These are phyloP conservation scores for Pempheris klunzingeri DNA, from an alignment of 2,797 vertebrate species.

Conservation along the genomic window DNA sequence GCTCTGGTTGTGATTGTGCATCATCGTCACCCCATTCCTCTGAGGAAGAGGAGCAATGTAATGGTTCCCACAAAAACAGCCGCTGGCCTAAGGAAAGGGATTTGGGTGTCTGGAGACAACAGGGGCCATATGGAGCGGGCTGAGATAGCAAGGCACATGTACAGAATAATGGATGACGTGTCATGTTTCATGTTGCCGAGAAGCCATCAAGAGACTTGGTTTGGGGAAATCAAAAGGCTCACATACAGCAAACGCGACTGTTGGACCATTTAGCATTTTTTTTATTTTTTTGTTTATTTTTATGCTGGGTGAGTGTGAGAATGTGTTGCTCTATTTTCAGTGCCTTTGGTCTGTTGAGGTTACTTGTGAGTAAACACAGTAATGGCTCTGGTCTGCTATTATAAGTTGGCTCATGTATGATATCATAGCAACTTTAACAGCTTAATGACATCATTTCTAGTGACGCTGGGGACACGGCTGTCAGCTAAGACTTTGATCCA, in stretches of 20 bases:
- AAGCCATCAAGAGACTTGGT: slow-evolving; percentile 87
- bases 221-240: slow-evolving; percentile 88
- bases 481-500: not conserved
- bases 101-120: slow-evolving; percentile 89
- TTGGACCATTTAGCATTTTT: slow-evolving; percentile 81
- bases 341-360: slow-evolving; percentile 35
- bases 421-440: slow-evolving; percentile 12
- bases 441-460: slow-evolving; percentile 18
- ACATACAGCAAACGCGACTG: slow-evolving; percentile 83
- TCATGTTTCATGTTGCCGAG: slow-evolving; percentile 90
- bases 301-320: slow-evolving; percentile 40
- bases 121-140: slow-evolving; percentile 88
- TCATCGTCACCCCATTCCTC: slow-evolving; percentile 84
- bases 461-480: too few species aligned
- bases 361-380: slow-evolving; percentile 37
- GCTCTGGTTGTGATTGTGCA: slow-evolving; percentile 80
- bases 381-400: not conserved
- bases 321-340: slow-evolving; percentile 35
- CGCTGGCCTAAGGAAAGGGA: slow-evolving; percentile 88
- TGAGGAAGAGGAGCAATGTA: slow-evolving; percentile 85
- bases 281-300: slow-evolving; percentile 75
- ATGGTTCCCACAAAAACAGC: slow-evolving; percentile 87
- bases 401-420: not conserved
- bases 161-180: slow-evolving; percentile 91
- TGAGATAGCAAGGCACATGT: slow-evolving; percentile 85